phyloP scores from a whole-genome alignment of 2,888 invertebrate genomes.

The Leuctra nigra region DNA sequence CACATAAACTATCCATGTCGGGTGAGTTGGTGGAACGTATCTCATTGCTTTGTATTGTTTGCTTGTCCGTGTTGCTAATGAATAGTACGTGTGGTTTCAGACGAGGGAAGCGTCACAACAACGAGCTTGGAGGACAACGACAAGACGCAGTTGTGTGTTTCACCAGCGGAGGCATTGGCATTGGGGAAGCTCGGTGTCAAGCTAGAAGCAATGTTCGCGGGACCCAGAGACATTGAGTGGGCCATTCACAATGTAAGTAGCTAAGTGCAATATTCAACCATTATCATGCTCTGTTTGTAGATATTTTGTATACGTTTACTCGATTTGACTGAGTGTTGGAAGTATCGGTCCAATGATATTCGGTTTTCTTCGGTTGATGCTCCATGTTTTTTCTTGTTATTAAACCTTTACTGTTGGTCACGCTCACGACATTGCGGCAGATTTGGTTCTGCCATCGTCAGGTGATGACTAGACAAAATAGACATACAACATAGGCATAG shows the following conservation, averaged over 20 bases:
- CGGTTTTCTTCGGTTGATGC: too few species aligned
- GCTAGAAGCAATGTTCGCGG: slow-evolving; percentile 61
- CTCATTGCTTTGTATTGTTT: too few species aligned
- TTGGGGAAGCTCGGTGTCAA: slow-evolving; percentile 51
- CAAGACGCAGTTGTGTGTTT: slow-evolving; percentile 46
- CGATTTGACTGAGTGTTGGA: too few species aligned
- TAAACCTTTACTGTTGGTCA: too few species aligned
- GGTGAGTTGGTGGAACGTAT: too few species aligned
- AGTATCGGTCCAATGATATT: too few species aligned
- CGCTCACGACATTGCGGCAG: too few species aligned
- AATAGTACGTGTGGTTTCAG: slow-evolving; percentile 27
- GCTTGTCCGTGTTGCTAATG: neutral
- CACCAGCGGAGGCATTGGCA: slow-evolving; percentile 46
- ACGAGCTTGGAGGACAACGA: slow-evolving; percentile 42
- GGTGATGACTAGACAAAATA: too few species aligned
- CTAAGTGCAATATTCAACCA: too few species aligned
- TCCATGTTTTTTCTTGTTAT: too few species aligned
- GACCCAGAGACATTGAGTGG: slow-evolving; percentile 76
- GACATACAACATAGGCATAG: too few species aligned
- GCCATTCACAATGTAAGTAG: slow-evolving; percentile 51
- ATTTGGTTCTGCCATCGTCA: too few species aligned
- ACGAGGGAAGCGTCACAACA: slow-evolving; percentile 38
- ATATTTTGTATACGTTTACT: neutral
- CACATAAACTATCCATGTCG: slow-evolving; percentile 44
- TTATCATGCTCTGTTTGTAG: neutral